Conservation (phyloP, 2,888 invertebrate genomes). For the Lasioglossum vierecki region DNA sequence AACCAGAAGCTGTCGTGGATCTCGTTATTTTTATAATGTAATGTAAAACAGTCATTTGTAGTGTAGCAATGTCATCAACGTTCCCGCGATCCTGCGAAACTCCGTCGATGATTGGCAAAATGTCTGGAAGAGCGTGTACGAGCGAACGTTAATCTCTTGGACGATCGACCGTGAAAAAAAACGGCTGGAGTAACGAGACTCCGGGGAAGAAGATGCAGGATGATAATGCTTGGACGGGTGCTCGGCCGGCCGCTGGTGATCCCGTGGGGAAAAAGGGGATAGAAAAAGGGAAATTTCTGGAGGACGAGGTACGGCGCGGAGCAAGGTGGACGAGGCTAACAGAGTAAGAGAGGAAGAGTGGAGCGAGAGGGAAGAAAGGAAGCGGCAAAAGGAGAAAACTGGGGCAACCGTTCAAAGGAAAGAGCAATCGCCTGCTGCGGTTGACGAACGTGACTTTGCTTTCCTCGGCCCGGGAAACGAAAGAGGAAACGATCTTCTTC, state of each 20-base stretch:
- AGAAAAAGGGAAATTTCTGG: slow-evolving; percentile 25
- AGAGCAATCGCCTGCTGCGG: slow-evolving; percentile 75
- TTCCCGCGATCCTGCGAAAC: background rate
- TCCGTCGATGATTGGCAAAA: background rate
- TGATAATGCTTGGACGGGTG: slow-evolving; percentile 30
- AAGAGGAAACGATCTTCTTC: slow-evolving; percentile 65
- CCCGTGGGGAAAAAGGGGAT: background rate
- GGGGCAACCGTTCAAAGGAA: slow-evolving; percentile 74
- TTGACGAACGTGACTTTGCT: slow-evolving; percentile 78
- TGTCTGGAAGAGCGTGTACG: background rate
- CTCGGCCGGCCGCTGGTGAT: slow-evolving; percentile 18
- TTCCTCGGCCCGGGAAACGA: slow-evolving; percentile 55
- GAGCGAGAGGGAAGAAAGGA: background rate
- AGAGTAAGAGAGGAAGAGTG: background rate
- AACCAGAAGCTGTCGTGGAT: no score
- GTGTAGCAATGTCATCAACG: no score
- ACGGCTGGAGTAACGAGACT: slow-evolving; percentile 49
- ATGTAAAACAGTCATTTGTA: no score
- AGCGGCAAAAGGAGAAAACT: slow-evolving; percentile 58
- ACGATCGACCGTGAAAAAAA: slow-evolving; percentile 42
- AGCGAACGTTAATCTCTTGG: background rate
- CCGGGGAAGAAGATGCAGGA: slow-evolving; percentile 46
- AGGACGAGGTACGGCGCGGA: slow-evolving; percentile 11
- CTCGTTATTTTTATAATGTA: no score
- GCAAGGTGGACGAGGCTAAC: slow-evolving; percentile 1